Conservation (phyloP, 2,797 vertebrate genomes). For the Perodicticus potto region DNA sequence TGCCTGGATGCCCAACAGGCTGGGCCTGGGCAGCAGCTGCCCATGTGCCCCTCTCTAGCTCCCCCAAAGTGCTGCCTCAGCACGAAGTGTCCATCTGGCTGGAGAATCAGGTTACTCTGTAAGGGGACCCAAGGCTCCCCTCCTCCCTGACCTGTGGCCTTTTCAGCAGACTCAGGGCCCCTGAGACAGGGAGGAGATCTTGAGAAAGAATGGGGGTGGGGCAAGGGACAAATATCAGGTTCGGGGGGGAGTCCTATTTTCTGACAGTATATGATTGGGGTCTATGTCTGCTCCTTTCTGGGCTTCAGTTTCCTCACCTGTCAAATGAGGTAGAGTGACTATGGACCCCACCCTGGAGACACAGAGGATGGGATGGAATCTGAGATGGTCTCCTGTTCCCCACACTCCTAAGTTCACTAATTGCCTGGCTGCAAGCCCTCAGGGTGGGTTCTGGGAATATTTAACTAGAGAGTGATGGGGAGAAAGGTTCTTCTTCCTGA, state of each 20-base stretch:
- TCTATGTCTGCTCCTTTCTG: neutral
- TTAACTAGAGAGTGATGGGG: neutral
- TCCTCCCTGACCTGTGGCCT: slow-evolving; percentile 59
- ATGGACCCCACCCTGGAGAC: neutral
- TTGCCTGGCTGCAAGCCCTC: neutral
- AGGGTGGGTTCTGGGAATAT: neutral
- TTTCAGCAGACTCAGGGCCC: slow-evolving; percentile 69
- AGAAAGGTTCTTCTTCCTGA: neutral
- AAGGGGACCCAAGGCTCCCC: slow-evolving; percentile 71
- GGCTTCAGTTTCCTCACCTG: slow-evolving; percentile 60
- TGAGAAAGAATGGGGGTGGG: neutral
- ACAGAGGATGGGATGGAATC: neutral
- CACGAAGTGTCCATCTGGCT: slow-evolving; percentile 77
- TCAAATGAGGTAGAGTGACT: neutral
- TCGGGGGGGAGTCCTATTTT: neutral
- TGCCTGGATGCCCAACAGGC: slow-evolving; percentile 53
- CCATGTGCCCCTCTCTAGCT: slow-evolving; percentile 29
- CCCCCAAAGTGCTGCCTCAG: slow-evolving; percentile 77
- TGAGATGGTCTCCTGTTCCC: neutral
- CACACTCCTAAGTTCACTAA: neutral
- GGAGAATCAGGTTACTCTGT: slow-evolving; percentile 73
- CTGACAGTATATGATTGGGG: neutral
- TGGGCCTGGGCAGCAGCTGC: slow-evolving; percentile 56
- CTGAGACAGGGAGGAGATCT: neutral
- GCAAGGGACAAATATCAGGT: slow-evolving; percentile 14